Base-by-base conservation (phyloP, 1,140 invertebrate species). In the Scaptodrosophila lebanonensis region DNA sequence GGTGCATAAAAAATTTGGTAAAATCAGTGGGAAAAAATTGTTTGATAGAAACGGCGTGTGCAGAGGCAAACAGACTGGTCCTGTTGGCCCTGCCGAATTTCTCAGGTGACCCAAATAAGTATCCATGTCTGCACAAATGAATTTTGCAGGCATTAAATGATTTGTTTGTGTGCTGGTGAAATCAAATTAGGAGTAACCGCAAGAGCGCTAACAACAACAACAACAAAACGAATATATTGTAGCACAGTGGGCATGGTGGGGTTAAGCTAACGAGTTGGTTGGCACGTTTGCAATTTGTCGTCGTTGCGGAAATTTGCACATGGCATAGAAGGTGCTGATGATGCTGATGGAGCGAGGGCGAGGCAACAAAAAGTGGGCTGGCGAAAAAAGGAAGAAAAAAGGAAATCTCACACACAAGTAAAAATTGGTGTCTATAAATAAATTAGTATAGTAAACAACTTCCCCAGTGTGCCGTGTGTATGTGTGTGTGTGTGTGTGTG, bases 371-470 rank as follows among this genome's bases (percentile, higher is more conserved):
- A 44, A 51, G n/a, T 32, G 9, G 11, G 12, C 12, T 22, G 16
- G 2, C 13, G 5, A 11, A 12, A 36, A n/a, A 11, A 32, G 2
- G 33, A 27, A n/a, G 36, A 22, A 50, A 51, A 61, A 15, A 36
- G 43, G 29, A 42, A 7, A 63, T 30, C 27, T 18, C 48, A 29
- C 35, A 18, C 15, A 40, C 42, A 25, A 45, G 5, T 18, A 13
- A 29, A 25, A 65, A 61, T 56, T 75, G 54, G 51, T 68, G 66
- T 79, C 75, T 75, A 79, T 79, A 79, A 79, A 79, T 82, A 79
- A 79, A 79, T 79, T 79, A 79, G 69, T 66, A 79, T 79, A 57
- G 76, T 69, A 79, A 79, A 79, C 73, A 77, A 79, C 63, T 72
- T 77, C 64, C 17, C 56, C 68, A 61, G 59, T 56, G 43, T 27